Evolutionary conservation across 1,140 invertebrate species (phyloP), one percentile per base, ranked within the genome.

Genomic region (Pectinophora gossypiella): DNA sequence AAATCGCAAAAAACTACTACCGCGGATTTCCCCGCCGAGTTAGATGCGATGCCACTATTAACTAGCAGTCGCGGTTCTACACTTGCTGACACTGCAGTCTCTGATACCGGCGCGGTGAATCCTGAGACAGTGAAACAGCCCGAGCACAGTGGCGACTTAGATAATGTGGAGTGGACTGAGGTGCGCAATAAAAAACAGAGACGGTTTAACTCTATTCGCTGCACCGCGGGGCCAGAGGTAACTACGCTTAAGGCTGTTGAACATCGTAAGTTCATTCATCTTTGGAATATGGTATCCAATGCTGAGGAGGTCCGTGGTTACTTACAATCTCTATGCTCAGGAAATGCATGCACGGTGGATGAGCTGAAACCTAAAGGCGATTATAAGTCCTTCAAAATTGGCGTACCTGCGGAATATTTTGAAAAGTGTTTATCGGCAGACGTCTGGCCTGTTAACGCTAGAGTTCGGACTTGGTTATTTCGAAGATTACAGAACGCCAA

Each of bases 311-410:
- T 50, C n/a, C 0, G 1, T 5, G 13, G 3, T 7, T 50, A 50
- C 15, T 13, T 50, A 12, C 10, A 6, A 16, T 15, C 4, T 3
- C 7, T 50, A 13, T 50, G 35, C 20, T 19, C 48, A 5, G 18
- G 2, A 3, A 12, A 3, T 4, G 4, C 7, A 2, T 50, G 35
- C 13, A 50, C 35, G 2, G 48, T 50, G 1, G 38, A 40, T 13
- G 48, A 50, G 22, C 48, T 50, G 0, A 50, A 50, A 23, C 13
- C 48, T 4, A 19, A 13, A 15, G 48, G 48, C 19, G 48, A 50
- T n/a, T 50, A 50, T 40, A 50, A 50, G 19, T 50, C 48, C 3
- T 50, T 12, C 13, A 50, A 50, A 13, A 21, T 50, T n/a, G 21
- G 35, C 5, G 36, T 50, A n/a, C 35, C 48, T 13, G 35, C 12